A percentile compares a stretch with the other conserved stretches of the same genome.
Evolutionary conservation across 1,140 invertebrate species (phyloP).

Genomic region (Brachystomella parvula): DNA sequence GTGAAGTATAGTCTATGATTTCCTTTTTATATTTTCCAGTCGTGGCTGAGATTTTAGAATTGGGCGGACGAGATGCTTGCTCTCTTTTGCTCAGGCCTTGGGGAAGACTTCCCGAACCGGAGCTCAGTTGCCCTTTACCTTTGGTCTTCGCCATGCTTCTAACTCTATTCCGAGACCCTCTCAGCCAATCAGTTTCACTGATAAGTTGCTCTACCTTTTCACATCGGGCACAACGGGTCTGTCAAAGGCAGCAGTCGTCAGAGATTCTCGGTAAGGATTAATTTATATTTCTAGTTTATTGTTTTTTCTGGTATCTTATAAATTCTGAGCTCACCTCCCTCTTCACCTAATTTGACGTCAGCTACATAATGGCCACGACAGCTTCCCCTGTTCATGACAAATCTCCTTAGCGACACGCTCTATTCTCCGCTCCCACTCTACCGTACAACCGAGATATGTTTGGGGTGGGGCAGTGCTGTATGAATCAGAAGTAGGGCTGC

Average conservation of each 20-base stretch:
- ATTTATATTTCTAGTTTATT: background rate
- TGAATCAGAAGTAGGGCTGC: slow-evolving; percentile 57
- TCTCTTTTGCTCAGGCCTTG: slow-evolving; percentile 28
- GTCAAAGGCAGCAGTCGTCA: slow-evolving; percentile 68
- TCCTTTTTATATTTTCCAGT: slow-evolving; percentile 22
- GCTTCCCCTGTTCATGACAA: slow-evolving; percentile 17
- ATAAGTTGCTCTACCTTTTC: slow-evolving; percentile 74
- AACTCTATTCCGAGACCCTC: slow-evolving; percentile 15
- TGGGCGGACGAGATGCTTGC: slow-evolving; percentile 16
- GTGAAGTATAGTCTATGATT: too few species aligned
- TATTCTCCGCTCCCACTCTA: slow-evolving; percentile 59
- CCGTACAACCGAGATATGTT: slow-evolving; percentile 58
- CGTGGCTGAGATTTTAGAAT: slow-evolving; percentile 29
- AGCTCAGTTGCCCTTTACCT: slow-evolving; percentile 30
- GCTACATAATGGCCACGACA: slow-evolving; percentile 32
- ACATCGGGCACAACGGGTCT: slow-evolving; percentile 57
- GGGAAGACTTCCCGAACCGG: slow-evolving; percentile 10
- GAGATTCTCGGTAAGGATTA: slow-evolving; percentile 64
- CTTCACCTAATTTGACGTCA: slow-evolving; percentile 11
- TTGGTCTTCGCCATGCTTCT: slow-evolving; percentile 17
- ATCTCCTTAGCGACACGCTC: slow-evolving; percentile 49
- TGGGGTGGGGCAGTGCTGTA: slow-evolving; percentile 55
- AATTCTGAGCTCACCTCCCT: too few species aligned
- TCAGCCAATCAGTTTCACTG: slow-evolving; percentile 40
- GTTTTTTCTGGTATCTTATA: background rate